Conservation (phyloP, 2,888 invertebrate genomes). For the Tyria jacobaeae region DNA sequence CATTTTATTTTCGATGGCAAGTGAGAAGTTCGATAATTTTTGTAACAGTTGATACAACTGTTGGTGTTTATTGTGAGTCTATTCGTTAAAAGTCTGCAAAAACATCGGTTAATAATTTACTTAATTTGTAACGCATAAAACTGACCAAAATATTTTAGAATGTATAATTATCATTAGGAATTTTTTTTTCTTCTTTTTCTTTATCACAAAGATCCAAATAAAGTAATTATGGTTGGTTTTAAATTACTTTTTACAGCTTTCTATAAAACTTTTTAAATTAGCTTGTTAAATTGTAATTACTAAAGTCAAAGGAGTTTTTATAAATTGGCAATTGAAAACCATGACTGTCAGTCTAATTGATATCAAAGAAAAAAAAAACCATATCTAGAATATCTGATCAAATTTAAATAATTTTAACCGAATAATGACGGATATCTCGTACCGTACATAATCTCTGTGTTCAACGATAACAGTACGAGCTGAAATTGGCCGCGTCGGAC, state of each 20-base stretch:
- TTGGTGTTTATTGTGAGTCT: slow-evolving; percentile 34
- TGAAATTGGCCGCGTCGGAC: slow-evolving; percentile 97
- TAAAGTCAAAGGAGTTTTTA: slow-evolving; percentile 56
- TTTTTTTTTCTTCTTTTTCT: slow-evolving; percentile 49
- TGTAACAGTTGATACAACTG: slow-evolving; percentile 52
- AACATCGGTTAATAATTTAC: slow-evolving; percentile 12
- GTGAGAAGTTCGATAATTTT: slow-evolving; percentile 57
- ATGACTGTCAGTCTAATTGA: slow-evolving; percentile 24
- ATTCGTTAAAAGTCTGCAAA: slow-evolving; percentile 20
- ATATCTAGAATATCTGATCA: too few species aligned
- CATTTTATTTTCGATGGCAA: slow-evolving; percentile 63
- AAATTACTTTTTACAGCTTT: slow-evolving; percentile 58
- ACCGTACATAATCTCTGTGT: slow-evolving; percentile 43
- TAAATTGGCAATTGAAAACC: slow-evolving; percentile 41
- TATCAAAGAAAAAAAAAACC: background rate
- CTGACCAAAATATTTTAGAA: slow-evolving; percentile 25
- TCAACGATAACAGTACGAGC: slow-evolving; percentile 91
- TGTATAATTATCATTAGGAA: slow-evolving; percentile 37
- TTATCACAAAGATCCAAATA: slow-evolving; percentile 56
- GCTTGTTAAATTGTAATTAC: slow-evolving; percentile 64
- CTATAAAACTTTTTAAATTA: slow-evolving; percentile 62
- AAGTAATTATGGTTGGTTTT: slow-evolving; percentile 63
- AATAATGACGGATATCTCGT: background rate
- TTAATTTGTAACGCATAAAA: slow-evolving; percentile 32
- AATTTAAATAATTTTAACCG: background rate